Base-by-base conservation (phyloP, 1,140 invertebrate genomes). In the Drosophila setifemur region DNA sequence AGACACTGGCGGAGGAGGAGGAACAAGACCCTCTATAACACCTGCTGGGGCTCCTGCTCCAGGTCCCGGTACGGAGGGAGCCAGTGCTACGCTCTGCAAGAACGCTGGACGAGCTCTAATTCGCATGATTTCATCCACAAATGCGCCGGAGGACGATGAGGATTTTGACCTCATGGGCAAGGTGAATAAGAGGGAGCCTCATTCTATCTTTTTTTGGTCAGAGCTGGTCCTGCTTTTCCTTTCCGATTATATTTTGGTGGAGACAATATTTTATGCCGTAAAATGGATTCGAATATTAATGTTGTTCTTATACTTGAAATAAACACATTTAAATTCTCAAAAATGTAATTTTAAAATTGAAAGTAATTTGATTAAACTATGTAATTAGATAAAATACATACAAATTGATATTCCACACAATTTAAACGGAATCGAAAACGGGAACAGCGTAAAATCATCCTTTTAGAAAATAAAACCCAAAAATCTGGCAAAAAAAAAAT, bases 91-190 rank as follows among this genome's bases (percentile, higher is more conserved):
- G 25, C 75, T 77, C 4, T 85, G 77, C 48, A 89, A 83, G 71
- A 54, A 60, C 4, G 82, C 87, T 18, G 87, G 87, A 54, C 82
- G 87, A 18, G 87, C 87, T 11, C 54, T 89, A 14, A 89, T 89
- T 42, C 87, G 87, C 49, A 89, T 89, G 87, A 83, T 89, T 40
- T 89, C 87, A 31, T 68, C 81, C 3, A 72, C 57, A 9, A 68
- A 68, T 5, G 52, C 35, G 5, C 73, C 67, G 18, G 76, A 77
- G n/a, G 88, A 81, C 19, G 87, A 85, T 2, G 83, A 88, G 66
- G 83, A 85, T 28, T 89, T 82, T 49, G 88, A 89, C 64, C 74
- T 89, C 26, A 78, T 89, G 87, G 88, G 87, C 63, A 89, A 89
- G 87, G 88, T 89, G 79, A 89, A 53, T 55, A 42, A 29, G 44